A percentile compares a stretch with the other conserved stretches of the same genome.
phyloP scores from a whole-genome alignment of 1,140 invertebrate species.

The Lamellibrachia luymesi region DNA sequence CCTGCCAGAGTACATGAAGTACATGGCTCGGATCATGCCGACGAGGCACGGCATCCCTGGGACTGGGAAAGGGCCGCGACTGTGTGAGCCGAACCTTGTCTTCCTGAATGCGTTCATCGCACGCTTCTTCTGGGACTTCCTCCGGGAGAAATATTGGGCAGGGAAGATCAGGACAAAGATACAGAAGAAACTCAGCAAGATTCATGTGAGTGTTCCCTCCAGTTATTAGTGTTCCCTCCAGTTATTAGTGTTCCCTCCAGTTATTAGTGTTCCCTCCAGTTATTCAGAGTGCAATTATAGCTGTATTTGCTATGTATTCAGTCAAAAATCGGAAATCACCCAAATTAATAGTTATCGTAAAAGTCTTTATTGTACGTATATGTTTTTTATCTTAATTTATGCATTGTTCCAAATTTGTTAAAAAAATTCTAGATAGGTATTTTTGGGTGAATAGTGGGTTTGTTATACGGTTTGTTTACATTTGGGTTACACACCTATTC shows the following conservation, averaged over 20 bases:
- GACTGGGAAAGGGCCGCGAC: not conserved
- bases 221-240: no score
- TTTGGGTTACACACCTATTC: no score
- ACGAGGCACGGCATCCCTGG: slow-evolving; percentile 5
- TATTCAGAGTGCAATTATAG: not conserved
- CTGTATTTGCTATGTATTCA: no score
- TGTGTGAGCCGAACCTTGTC: slow-evolving; percentile 46
- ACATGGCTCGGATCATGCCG: slow-evolving; percentile 26
- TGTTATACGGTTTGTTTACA: no score
- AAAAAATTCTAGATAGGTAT: no score
- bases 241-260: no score
- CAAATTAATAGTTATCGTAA: no score
- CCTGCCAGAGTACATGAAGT: slow-evolving; percentile 18
- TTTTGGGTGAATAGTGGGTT: no score
- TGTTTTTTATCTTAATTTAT: no score
- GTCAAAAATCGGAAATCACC: no score
- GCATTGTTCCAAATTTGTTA: no score
- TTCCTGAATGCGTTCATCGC: slow-evolving; percentile 78
- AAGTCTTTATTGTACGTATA: no score
- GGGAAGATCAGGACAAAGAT: slow-evolving; percentile 69
- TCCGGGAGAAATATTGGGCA: slow-evolving; percentile 67
- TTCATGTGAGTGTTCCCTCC: slow-evolving; percentile 63
- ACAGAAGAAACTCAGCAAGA: slow-evolving; percentile 81
- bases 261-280: slow-evolving; percentile 28
- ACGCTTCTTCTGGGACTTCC: slow-evolving; percentile 75